Conservation (phyloP, 2,797 vertebrate species). For the Diplodus puntazzo region DNA sequence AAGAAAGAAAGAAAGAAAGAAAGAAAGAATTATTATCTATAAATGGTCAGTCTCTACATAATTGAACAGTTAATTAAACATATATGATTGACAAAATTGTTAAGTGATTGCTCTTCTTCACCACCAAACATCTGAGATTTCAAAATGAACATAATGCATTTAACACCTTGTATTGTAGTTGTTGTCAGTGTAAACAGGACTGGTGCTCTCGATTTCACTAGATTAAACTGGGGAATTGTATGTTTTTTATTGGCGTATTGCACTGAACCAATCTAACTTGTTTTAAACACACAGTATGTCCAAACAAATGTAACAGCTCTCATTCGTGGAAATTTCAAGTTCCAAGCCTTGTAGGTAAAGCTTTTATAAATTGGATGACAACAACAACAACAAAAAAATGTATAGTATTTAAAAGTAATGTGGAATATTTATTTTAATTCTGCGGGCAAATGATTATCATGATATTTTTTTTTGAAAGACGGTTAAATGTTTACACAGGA, state of each 20-base stretch:
- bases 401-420: not conserved
- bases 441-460: not conserved
- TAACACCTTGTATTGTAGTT: not conserved
- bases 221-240: not conserved
- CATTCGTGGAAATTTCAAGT: not conserved
- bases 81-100: conserved; percentile 4
- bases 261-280: not conserved
- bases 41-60: not conserved
- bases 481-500: not conserved
- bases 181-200: not conserved
- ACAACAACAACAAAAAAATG: too few species aligned
- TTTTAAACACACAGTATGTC: too few species aligned
- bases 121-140: not conserved
- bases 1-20: too few species aligned
- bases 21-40: not conserved
- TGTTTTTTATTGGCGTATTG: not conserved
- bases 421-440: not conserved
- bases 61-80: conserved; percentile 1
- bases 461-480: conserved; percentile 9
- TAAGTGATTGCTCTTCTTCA: not conserved
- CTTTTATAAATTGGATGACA: not conserved
- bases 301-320: too few species aligned
- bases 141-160: not conserved
- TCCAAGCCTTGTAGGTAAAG: not conserved
- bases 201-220: not conserved